A percentile compares a stretch with the other conserved stretches of the same genome.
Conservation (phyloP, 2,113 vertebrate species). For the Haemorhous mexicanus region DNA sequence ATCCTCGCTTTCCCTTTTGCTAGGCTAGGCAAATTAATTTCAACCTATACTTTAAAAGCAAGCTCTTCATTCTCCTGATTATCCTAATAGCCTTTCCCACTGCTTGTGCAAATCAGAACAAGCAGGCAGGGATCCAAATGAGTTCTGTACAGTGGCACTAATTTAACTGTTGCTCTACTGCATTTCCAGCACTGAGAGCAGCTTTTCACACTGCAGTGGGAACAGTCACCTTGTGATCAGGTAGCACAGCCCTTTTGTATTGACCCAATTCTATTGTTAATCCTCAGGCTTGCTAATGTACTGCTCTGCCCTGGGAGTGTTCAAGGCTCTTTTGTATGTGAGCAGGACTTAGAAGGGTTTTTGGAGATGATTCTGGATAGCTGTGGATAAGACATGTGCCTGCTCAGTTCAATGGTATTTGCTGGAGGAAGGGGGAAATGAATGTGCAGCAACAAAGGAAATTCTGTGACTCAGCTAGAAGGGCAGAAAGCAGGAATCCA, state of each 20-base stretch:
- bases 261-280: background rate
- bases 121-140: background rate
- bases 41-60: background rate
- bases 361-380: background rate
- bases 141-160: background rate
- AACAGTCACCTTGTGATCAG: background rate
- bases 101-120: background rate
- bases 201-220: background rate
- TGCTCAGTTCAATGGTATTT: background rate
- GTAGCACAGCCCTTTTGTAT: background rate
- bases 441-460: background rate
- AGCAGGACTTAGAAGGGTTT: background rate
- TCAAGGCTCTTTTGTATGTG: background rate
- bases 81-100: conserved; percentile 19
- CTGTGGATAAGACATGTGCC: background rate
- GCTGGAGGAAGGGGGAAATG: background rate
- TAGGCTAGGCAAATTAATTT: conserved; percentile 30
- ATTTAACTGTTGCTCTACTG: background rate
- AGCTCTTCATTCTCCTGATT: conserved; percentile 32
- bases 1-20: background rate
- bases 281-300: background rate
- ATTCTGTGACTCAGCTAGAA: conserved; percentile 26
- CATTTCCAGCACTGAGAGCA: background rate
- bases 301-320: background rate
- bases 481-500: conserved; percentile 23